Evolutionary conservation across 2,113 vertebrate genomes (phyloP), one percentile per base, ranked within the genome.

Genomic region (Clinocottus analis): DNA sequence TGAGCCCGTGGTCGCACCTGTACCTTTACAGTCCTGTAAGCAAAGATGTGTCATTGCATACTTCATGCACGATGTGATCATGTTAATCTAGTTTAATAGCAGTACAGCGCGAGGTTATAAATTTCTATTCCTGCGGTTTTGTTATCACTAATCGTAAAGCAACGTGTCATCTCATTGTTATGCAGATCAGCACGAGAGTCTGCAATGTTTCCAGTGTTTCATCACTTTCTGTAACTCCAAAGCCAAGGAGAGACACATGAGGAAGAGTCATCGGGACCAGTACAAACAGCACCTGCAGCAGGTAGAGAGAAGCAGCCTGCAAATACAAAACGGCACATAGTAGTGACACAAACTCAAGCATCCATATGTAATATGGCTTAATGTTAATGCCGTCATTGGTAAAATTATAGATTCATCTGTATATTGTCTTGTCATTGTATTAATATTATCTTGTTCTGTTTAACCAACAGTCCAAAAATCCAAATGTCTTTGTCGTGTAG

Each of bases 171-270:
- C 21, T 71, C 21, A 9, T 77, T 75, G 51, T 63, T 37, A 45
- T 77, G 21, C 85, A 96, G 95, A 93, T 84, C 91, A 92, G 51
- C 88, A 92, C 62, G 94, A 95, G 74, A 93, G 91, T 82, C 87
- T 94, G 55, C 93, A 95, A 87, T 96, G 95, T 87, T 94, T 92
- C 25, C 92, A 94, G 84, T 96, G 95, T 75, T 94, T 95, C 78
- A 96, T 96, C 71, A 95, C 93, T 43, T 96, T 96, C 88, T 87
- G 84, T 51, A 90, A 93, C 69, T 55, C 85, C 17, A 95, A 94
- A 91, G 87, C 94, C 41, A 95, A 94, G 77, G 92, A 94, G 53
- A 86, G 94, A 72, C 95, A 96, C 90, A 93, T 95, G 89, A 94
- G 90, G 89, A 95, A 94, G 77, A 93, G 86, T 75, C 95, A 96